phyloP scores from a whole-genome alignment of 2,797 vertebrate genomes.

The Thripadectes ignobilis region DNA sequence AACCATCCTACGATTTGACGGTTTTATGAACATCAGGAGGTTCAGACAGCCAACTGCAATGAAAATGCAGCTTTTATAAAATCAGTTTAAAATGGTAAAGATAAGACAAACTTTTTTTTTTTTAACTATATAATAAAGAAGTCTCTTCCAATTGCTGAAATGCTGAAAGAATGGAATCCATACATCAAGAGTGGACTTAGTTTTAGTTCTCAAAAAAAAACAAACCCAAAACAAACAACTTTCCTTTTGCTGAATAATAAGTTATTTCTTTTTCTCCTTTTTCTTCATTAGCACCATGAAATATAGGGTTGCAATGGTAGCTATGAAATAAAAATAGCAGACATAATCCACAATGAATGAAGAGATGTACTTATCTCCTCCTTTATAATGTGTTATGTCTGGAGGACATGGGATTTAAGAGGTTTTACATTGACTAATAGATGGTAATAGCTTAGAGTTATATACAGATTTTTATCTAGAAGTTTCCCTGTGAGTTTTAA shows the following conservation, averaged over 20 bases:
- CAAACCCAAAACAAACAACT: background rate
- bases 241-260: background rate
- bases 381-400: background rate
- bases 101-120: background rate
- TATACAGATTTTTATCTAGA: background rate
- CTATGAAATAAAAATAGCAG: background rate
- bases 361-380: background rate
- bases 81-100: background rate
- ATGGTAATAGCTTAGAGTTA: background rate
- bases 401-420: background rate
- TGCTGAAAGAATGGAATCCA: background rate
- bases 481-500: background rate
- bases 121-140: background rate
- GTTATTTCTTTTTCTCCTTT: background rate
- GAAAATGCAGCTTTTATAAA: background rate
- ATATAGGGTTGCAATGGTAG: background rate
- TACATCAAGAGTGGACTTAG: background rate
- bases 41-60: background rate
- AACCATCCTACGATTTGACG: background rate
- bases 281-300: background rate
- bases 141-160: background rate
- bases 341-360: background rate
- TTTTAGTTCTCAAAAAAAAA: background rate
- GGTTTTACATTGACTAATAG: background rate
- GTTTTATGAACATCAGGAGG: background rate